Evolutionary conservation across 2,797 vertebrate genomes (phyloP).

Genomic region (Cryptoblepharus egeriae): DNA sequence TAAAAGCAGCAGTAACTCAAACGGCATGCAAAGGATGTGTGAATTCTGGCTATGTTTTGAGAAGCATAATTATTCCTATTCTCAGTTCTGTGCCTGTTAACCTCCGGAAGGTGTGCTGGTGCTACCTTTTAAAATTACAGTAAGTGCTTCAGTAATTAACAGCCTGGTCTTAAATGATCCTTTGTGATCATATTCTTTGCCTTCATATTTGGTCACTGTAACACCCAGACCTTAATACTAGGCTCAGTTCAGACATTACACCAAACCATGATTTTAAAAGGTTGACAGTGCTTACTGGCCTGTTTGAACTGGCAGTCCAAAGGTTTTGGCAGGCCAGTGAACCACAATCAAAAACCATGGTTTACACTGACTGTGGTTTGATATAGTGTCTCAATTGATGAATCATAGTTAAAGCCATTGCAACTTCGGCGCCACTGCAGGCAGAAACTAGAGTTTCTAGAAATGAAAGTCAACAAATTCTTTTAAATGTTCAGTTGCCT

Average conservation of each 20-base stretch:
- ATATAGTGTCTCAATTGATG: background rate
- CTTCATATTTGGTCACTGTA: conserved; percentile 45
- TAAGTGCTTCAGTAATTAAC: conserved; percentile 61
- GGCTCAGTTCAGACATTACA: background rate
- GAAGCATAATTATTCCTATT: conserved; percentile 51
- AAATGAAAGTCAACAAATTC: background rate
- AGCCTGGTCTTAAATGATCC: conserved; percentile 49
- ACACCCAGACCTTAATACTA: conserved; percentile 30
- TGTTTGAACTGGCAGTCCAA: background rate
- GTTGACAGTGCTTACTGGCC: background rate
- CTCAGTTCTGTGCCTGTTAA: conserved; percentile 67
- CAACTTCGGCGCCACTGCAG: background rate
- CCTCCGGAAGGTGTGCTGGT: conserved; percentile 69
- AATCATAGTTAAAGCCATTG: conserved; percentile 20
- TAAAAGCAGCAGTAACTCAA: conserved; percentile 61
- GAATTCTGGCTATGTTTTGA: conserved; percentile 67
- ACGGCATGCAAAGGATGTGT: conserved; percentile 68
- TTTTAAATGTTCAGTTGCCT: background rate
- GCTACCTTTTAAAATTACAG: conserved; percentile 66
- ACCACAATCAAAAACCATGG: background rate
- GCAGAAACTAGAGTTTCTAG: background rate
- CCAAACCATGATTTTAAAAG: background rate
- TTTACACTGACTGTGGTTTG: background rate
- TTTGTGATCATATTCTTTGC: conserved; percentile 45
- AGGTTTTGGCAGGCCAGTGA: background rate